A percentile compares a stretch with the other conserved stretches of the same genome.
These are phyloP conservation scores for Mongoloraphidia duomilia DNA, from an alignment of 2,888 invertebrate species.

Conservation along the genomic window DNA sequence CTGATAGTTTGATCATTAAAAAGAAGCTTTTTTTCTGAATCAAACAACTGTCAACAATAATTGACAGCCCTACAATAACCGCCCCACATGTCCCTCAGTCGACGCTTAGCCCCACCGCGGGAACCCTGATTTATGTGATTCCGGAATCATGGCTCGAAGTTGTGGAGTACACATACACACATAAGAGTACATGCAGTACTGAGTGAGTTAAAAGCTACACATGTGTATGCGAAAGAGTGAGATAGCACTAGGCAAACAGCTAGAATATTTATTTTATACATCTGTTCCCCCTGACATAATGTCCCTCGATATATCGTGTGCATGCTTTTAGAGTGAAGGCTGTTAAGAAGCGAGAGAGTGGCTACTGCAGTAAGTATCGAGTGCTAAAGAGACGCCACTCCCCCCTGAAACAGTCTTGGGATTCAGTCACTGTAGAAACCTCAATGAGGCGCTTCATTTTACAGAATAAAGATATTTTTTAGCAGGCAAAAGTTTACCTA, in stretches of 20 bases:
- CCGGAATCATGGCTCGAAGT: slow-evolving; percentile 40
- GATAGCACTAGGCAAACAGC: slow-evolving; percentile 25
- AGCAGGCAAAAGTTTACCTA: too few relatives aligned
- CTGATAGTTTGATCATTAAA: too few relatives aligned
- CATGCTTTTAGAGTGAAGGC: slow-evolving; percentile 47
- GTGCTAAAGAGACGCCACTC: slow-evolving; percentile 18
- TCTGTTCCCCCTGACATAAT: slow-evolving; percentile 49
- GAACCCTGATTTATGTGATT: slow-evolving; percentile 46
- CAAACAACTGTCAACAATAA: not conserved
- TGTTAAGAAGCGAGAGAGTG: slow-evolving; percentile 32
- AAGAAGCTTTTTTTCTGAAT: too few relatives aligned
- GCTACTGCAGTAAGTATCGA: slow-evolving; percentile 17
- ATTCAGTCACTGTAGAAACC: too few relatives aligned
- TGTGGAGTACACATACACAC: slow-evolving; percentile 14
- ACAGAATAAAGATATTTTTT: too few relatives aligned
- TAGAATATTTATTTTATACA: slow-evolving; percentile 43
- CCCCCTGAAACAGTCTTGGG: too few relatives aligned
- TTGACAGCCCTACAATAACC: slow-evolving; percentile 5
- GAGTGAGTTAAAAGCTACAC: not conserved
- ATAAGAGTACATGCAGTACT: not conserved
- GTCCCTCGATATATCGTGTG: slow-evolving; percentile 48
- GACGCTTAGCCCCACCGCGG: not conserved
- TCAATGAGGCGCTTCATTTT: too few relatives aligned
- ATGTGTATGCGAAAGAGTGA: not conserved
- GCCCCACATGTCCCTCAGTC: not conserved